Evolutionary conservation across 2,888 invertebrate genomes (phyloP).

Genomic region (Eupithecia abbreviata): DNA sequence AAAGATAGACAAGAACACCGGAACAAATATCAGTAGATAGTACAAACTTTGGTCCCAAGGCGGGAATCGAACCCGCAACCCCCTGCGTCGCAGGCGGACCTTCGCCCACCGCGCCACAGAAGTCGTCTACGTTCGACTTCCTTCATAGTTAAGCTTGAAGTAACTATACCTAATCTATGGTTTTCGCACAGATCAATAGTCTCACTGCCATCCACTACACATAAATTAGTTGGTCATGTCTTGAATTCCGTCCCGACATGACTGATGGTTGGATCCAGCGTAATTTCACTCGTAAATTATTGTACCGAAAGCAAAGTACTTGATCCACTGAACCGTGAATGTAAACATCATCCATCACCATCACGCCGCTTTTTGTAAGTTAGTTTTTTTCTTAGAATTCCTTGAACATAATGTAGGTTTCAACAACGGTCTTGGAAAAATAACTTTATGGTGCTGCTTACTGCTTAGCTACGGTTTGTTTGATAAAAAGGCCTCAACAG

Average conservation of each 20-base stretch:
- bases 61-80: no score
- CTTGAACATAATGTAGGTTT: neutral
- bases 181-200: slow-evolving; percentile 21
- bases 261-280: slow-evolving; percentile 42
- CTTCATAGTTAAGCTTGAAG: no score
- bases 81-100: no score
- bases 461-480: neutral
- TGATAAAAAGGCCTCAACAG: no score
- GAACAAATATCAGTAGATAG: no score
- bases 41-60: no score
- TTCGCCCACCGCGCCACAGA: no score
- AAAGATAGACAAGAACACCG: no score
- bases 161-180: no score
- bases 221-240: slow-evolving; percentile 41
- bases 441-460: neutral
- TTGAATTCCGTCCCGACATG: slow-evolving; percentile 40
- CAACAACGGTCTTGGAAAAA: neutral
- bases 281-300: slow-evolving; percentile 53
- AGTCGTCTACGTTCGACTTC: no score
- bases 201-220: neutral
- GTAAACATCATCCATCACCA: slow-evolving; percentile 51
- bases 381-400: neutral
- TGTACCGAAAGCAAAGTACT: slow-evolving; percentile 44
- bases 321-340: slow-evolving; percentile 42
- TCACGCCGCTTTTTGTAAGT: slow-evolving; percentile 32